These are phyloP conservation scores for Oegoconia quadripuncta DNA, from an alignment of 2,888 invertebrate species.

Conservation along the genomic window DNA sequence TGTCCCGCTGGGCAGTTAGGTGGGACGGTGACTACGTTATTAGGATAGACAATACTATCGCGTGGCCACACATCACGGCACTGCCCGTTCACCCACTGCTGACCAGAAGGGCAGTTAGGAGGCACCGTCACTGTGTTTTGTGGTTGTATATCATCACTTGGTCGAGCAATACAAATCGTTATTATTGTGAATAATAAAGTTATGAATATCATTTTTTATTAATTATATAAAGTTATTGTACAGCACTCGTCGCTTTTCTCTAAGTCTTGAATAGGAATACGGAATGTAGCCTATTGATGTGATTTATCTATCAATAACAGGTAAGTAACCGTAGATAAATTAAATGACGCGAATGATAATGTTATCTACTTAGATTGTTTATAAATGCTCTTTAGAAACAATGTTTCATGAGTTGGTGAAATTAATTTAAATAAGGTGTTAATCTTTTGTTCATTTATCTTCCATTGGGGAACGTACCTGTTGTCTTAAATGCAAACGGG, in stretches of 20 bases:
- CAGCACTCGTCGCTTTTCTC: too few relatives aligned
- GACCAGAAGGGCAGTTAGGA: conserved; percentile 24
- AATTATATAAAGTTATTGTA: too few relatives aligned
- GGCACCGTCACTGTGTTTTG: conserved; percentile 22
- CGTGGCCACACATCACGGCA: conserved; percentile 18
- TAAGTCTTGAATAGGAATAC: conserved; percentile 9
- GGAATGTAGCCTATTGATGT: conserved; percentile 35
- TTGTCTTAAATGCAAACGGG: too few relatives aligned
- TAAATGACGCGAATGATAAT: conserved; percentile 28
- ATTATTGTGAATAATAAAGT: conserved; percentile 3
- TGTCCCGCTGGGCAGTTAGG: conserved; percentile 21
- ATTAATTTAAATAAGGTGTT: too few relatives aligned
- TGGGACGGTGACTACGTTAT: conserved; percentile 29
- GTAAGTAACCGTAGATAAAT: conserved; percentile 16
- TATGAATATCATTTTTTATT: conserved; percentile 17
- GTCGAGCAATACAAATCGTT: conserved; percentile 2
- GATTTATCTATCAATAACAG: conserved; percentile 27
- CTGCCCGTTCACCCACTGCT: conserved; percentile 20
- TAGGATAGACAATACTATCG: conserved; percentile 2
- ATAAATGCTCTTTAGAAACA: too few relatives aligned
- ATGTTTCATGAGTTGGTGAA: too few relatives aligned
- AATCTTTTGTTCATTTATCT: too few relatives aligned
- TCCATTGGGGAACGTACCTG: too few relatives aligned
- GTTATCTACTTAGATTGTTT: conserved; percentile 23
- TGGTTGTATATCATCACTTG: neutral